Conservation (phyloP, 2,797 vertebrate species). For the Emydoidea blandingii region DNA sequence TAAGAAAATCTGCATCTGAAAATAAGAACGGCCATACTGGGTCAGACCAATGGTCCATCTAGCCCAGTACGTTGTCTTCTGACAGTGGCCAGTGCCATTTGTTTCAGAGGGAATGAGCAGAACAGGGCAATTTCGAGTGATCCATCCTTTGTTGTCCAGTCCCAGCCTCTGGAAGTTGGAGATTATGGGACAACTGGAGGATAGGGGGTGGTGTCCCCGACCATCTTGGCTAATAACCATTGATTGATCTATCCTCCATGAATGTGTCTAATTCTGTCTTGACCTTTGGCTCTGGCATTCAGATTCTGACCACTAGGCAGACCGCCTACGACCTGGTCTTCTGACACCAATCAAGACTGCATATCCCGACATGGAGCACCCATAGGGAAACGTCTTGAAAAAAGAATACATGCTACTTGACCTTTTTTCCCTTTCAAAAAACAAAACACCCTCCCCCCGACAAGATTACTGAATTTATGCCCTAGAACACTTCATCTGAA, state of each 20-base stretch:
- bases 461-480: neutral
- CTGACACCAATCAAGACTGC: neutral
- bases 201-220: too few relatives aligned
- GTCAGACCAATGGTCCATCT: too few relatives aligned
- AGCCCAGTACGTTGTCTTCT: too few relatives aligned
- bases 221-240: neutral
- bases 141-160: too few relatives aligned
- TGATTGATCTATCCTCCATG: neutral
- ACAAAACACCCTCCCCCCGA: too few relatives aligned
- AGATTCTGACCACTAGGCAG: neutral
- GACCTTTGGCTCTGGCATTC: too few relatives aligned
- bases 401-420: neutral
- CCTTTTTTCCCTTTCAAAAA: neutral
- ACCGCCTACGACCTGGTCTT: neutral
- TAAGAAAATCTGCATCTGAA: too few relatives aligned
- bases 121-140: too few relatives aligned
- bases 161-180: neutral
- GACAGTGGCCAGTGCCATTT: too few relatives aligned
- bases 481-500: neutral
- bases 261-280: neutral
- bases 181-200: neutral
- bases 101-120: too few relatives aligned
- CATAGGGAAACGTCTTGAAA: neutral
- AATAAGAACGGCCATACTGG: too few relatives aligned
- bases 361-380: neutral